Evolutionary conservation across 2,113 vertebrate genomes (phyloP).

Genomic region (Mus musculus): GRCm39 chr1:125155501-125156000

Average conservation of each 20-base stretch:
- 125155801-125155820: neutral
- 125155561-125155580: constrained; percentile 80
- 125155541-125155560: constrained; percentile 79
- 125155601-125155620: constrained; percentile 63
- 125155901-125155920: neutral
- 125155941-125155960: neutral
- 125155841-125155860: constrained; percentile 10
- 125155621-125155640: constrained; percentile 60
- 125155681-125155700: constrained; percentile 44
- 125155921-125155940: neutral
- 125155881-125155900: constrained; percentile 5
- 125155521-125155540: constrained; percentile 46
- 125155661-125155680: constrained; percentile 77
- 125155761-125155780: neutral
- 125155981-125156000: neutral
- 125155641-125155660: constrained; percentile 76
- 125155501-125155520: constrained; percentile 75
- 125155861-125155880: neutral
- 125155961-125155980: accelerated
- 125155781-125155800: neutral
- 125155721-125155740: constrained; percentile 44
- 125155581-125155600: constrained; percentile 62
- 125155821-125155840: constrained; percentile 20
- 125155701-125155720: constrained; percentile 31
- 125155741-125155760: constrained; percentile 44